Evolutionary conservation across 2,797 vertebrate species (phyloP).

Genomic region (Lophotriccus pileatus): DNA sequence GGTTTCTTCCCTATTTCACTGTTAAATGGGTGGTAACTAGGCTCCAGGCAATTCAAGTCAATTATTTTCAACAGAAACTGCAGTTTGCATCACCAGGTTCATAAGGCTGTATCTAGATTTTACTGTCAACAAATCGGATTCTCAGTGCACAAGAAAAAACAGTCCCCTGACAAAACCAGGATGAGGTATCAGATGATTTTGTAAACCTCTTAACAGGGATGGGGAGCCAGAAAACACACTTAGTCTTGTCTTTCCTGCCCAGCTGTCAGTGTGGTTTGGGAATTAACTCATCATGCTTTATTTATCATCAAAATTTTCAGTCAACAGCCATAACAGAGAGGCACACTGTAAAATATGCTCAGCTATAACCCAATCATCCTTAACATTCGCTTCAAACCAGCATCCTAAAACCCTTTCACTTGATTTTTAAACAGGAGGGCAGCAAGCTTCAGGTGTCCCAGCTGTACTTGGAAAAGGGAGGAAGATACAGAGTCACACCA

Average conservation of each 20-base stretch:
- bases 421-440: background rate
- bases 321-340: slow-evolving; percentile 25
- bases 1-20: background rate
- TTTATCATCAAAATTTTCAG: slow-evolving; percentile 38
- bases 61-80: background rate
- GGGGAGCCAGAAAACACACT: background rate
- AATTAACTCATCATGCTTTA: slow-evolving; percentile 46
- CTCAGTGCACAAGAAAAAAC: background rate
- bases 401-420: background rate
- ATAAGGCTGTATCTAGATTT: background rate
- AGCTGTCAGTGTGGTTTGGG: slow-evolving; percentile 23
- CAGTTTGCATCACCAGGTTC: background rate
- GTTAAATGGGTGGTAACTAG: background rate
- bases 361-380: background rate
- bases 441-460: background rate
- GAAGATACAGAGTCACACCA: background rate
- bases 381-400: background rate
- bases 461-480: background rate
- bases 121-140: background rate
- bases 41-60: background rate
- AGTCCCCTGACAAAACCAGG: background rate
- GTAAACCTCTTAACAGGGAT: background rate
- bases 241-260: background rate
- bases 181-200: background rate
- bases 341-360: background rate